A percentile compares a stretch with the other conserved stretches of the same genome.
These are phyloP conservation scores for Pachyseris speciosa DNA, from an alignment of 64 coral and sea anemone genomes.

Conservation along the genomic window DNA sequence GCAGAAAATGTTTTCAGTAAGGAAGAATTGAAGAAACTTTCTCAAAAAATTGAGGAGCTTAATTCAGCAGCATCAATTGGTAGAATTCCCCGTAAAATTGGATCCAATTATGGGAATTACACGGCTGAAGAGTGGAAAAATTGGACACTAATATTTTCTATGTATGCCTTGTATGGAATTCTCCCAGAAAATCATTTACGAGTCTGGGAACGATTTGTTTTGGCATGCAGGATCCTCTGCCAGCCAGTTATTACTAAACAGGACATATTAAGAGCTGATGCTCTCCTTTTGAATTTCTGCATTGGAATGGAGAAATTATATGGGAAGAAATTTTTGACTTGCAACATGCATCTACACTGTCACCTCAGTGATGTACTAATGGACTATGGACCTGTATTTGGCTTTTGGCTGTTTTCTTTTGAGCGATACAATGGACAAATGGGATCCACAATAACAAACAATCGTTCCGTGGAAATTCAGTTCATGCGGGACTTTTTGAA, in stretches of 20 bases:
- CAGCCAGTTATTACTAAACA: constrained; percentile 38
- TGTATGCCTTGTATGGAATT: constrained; percentile 44
- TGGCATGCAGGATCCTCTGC: constrained; percentile 13
- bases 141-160: constrained; percentile 27
- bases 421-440: constrained; percentile 61
- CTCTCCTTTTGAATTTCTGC: constrained; percentile 39
- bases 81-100: constrained; percentile 20
- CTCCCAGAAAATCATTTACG: constrained; percentile 40
- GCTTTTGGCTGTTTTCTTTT: constrained; percentile 69
- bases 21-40: neutral
- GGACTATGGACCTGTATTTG: constrained; percentile 59
- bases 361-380: constrained; percentile 35
- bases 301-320: constrained; percentile 53
- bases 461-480: constrained; percentile 59
- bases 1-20: constrained; percentile 22
- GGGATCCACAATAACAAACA: constrained; percentile 51
- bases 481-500: constrained; percentile 56
- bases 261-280: constrained; percentile 51
- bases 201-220: constrained; percentile 60
- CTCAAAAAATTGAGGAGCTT: constrained; percentile 24
- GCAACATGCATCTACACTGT: constrained; percentile 35
- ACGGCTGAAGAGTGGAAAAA: constrained; percentile 45
- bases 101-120: constrained; percentile 23
- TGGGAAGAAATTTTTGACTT: constrained; percentile 39
- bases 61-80: constrained; percentile 16